A percentile compares a stretch with the other conserved stretches of the same genome.
Conservation (phyloP, 2,888 invertebrate species). For the Schizaphis graminum region DNA sequence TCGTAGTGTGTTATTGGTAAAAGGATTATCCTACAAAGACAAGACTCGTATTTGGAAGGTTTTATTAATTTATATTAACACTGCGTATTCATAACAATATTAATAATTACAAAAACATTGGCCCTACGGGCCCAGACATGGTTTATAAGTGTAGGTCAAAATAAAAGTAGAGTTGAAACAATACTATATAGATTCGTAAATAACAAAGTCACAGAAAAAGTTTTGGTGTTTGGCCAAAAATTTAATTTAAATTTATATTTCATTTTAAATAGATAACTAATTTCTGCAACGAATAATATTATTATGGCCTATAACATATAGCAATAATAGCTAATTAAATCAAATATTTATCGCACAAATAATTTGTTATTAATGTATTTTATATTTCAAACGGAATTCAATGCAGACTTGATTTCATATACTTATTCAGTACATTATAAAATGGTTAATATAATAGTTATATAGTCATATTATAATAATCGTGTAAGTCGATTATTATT, state of each 20-base stretch:
- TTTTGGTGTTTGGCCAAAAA: neutral
- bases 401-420: neutral
- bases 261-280: neutral
- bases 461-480: neutral
- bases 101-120: constrained; percentile 18
- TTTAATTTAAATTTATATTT: neutral
- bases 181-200: neutral
- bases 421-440: neutral
- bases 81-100: neutral
- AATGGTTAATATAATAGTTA: neutral
- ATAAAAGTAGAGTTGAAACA: constrained; percentile 1
- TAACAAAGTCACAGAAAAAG: neutral
- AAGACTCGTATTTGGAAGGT: neutral
- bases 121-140: neutral
- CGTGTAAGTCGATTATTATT: neutral
- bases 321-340: neutral
- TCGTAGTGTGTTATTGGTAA: neutral
- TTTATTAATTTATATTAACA: neutral
- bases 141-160: neutral
- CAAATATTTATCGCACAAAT: neutral
- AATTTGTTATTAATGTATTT: neutral
- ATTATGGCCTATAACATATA: neutral
- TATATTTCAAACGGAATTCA: neutral
- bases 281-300: neutral
- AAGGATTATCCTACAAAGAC: neutral